These are phyloP conservation scores for Anoura caudifer DNA, from an alignment of 2,113 vertebrate species.

Conservation along the genomic window DNA sequence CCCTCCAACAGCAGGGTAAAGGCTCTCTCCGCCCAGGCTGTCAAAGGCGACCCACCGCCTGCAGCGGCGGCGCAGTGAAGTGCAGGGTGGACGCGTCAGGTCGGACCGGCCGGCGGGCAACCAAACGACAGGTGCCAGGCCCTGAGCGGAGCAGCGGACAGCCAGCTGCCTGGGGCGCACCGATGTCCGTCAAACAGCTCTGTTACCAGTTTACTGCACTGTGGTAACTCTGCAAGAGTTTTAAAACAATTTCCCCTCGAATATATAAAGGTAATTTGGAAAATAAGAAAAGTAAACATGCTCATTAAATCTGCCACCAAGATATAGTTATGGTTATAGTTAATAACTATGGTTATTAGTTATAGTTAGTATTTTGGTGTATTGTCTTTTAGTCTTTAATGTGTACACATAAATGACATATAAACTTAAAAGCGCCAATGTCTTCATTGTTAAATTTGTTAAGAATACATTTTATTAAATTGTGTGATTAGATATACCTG, in stretches of 20 bases:
- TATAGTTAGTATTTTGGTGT: not conserved
- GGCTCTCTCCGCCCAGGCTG: not conserved
- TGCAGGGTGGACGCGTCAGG: not conserved
- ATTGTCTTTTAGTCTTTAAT: not conserved
- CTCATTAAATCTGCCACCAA: not conserved
- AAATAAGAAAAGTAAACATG: constrained; percentile 21
- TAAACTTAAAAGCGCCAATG: not conserved
- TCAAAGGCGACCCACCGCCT: not conserved
- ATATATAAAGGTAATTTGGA: not conserved
- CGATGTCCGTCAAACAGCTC: not conserved
- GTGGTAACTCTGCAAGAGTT: not conserved
- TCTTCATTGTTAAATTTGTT: not conserved
- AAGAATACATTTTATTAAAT: not conserved
- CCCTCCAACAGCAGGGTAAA: not conserved
- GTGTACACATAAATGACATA: not conserved
- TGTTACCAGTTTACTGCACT: no score
- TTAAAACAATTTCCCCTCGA: not conserved
- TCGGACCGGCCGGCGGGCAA: not conserved
- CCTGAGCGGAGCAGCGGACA: not conserved
- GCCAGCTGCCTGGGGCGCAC: not conserved
- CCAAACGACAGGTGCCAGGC: not conserved
- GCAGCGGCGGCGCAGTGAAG: not conserved
- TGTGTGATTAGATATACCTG: not conserved
- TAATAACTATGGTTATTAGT: no score
- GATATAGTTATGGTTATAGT: constrained; percentile 10